Base-by-base conservation (phyloP, 2,797 vertebrate genomes). In the Clarias fuscus region DNA sequence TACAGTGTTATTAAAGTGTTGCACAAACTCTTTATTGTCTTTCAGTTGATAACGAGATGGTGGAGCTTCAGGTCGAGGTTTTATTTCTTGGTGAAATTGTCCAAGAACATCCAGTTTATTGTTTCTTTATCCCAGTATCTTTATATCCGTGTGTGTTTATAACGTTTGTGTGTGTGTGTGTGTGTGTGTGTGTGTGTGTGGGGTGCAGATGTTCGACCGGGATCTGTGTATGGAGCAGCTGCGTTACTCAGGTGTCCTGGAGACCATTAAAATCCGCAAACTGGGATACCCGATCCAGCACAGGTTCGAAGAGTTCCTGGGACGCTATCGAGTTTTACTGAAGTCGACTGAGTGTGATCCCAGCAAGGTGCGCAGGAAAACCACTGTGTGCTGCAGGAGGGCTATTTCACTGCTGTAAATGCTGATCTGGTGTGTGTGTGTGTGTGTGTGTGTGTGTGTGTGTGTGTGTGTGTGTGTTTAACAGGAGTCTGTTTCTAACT, bases 221-320 rank as follows among this genome's bases (percentile, higher is more conserved):
- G 95, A 96, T 24, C 94, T 99, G 37, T 98, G 97, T 43, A 92
- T 96, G 83, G 95, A 93, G 88, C 98, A 99, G 89, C 93, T 99
- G 82, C 93, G 95, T 10, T 99, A 97, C 85, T 99, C 97, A 0
- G 98, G 98, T 79, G 96, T 98, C 96, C 93, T 98, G 93, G 97
- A 99, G 91, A 99, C 98, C 0, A 96, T 99, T 87, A 93, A 88
- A 70, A 97, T 99, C 93, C 95, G 97, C 79, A 97, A 95, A 86
- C 92, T 95, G 4, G 98, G 98, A 72, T 99, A 95, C 90, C 97
- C 97, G 0, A 90, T 99, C 78, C 96, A 96, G 62, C 97, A 97
- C 94, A 95, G 86, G 0, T 98, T 97, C 59, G 77, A 90, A 14
- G 96, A 97, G 11, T 99, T 99, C 91, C 92, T 96, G 56, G 90